Conservation (phyloP, 2,888 invertebrate genomes). For the Drosophila quasianomalipes region DNA sequence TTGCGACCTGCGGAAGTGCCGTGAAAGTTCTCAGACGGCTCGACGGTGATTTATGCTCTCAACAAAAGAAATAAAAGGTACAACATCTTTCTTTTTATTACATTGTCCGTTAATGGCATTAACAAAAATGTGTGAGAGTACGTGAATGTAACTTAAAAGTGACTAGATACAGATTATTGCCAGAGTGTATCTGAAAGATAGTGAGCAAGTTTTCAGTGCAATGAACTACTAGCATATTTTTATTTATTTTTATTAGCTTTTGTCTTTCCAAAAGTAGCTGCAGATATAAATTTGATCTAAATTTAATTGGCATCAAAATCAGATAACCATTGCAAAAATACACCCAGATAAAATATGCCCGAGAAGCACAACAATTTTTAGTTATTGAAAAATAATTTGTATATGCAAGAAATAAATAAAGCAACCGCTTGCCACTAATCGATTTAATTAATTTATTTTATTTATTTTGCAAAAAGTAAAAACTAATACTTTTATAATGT, state of each 20-base stretch:
- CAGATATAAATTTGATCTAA: not conserved
- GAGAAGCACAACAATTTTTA: not conserved
- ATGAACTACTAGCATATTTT: constrained; percentile 7
- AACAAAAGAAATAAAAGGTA: constrained; percentile 6
- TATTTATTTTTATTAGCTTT: not conserved
- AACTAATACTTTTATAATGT: not conserved
- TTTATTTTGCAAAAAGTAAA: not conserved
- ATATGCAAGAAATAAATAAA: too few relatives aligned
- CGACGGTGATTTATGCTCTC: constrained; percentile 37
- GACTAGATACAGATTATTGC: constrained; percentile 15
- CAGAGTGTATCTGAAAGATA: constrained; percentile 11
- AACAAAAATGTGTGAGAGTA: constrained; percentile 12
- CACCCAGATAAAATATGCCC: not conserved
- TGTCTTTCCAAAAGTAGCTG: not conserved
- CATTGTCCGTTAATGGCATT: constrained; percentile 23
- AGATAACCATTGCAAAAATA: not conserved
- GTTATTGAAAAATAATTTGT: not conserved
- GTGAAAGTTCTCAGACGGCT: constrained; percentile 63
- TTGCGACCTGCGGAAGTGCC: constrained; percentile 40
- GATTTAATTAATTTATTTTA: not conserved
- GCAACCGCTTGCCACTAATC: not conserved
- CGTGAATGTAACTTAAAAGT: constrained; percentile 9
- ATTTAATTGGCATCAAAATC: not conserved
- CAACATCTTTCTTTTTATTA: constrained; percentile 16
- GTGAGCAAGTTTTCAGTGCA: constrained; percentile 3